Base-by-base conservation (phyloP, 2,113 vertebrate species). In the Pterocles burchelli region DNA sequence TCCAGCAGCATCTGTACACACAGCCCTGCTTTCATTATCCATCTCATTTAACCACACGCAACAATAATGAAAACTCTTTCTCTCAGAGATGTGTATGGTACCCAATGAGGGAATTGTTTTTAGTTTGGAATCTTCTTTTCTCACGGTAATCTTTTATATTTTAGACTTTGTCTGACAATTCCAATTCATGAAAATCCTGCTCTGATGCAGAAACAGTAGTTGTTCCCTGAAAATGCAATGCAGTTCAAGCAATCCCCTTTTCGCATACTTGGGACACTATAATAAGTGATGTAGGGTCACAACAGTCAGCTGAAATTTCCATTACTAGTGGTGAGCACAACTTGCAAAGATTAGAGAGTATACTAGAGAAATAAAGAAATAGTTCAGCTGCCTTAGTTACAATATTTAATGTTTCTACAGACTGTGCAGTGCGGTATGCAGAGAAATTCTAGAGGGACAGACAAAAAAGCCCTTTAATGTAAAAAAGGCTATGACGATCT, bases 1-100 rank as follows among this genome's bases (percentile, higher is more conserved):
- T 91, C 82, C 57, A 90, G 66, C 55, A 74, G 57, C 88, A 95
- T 92, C 95, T 92, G 93, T 63, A 92, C 73, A 89, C 84, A 86
- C 87, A 89, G 75, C 82, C 76, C 75, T 79, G 75, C 80, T 86
- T 94, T 92, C 84, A 93, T 89, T 71, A 88, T 41, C 73, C 81
- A 43, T 54, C 26, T 3, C 8, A 81, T 46, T 74, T 73, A 86
- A 46, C 55, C 76, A 51, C 70, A 22, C 31, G 41, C 49, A 78
- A n/a, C 75, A 95, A 48, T 5, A 75, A 84, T 20, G 51, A 86
- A 72, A 94, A 79, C 48, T 21, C 21, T 66, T 66, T 61, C 45
- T 78, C 78, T 70, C 17, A 4, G 58, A 86, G 36, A 81, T 38
- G 41, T 31, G 33, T 46, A 31, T 28, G 75, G 71, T 45, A 75